A percentile compares a stretch with the other conserved stretches of the same genome.
Evolutionary conservation across 2,113 vertebrate genomes (phyloP).

Genomic region (Desmodus rotundus): DNA sequence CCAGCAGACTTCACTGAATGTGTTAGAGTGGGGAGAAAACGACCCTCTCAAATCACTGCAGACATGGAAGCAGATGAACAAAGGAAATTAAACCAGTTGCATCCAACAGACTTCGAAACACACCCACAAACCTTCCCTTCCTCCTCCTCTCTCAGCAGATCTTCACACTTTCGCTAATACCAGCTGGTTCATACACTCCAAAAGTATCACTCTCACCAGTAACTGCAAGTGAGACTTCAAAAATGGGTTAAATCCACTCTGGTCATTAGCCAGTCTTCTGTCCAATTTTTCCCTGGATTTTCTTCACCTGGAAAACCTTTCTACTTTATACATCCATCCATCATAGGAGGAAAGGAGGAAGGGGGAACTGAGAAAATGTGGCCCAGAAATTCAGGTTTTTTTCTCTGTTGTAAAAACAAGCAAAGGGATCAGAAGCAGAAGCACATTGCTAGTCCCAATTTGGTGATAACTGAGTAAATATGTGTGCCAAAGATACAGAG

Average conservation of each 20-base stretch:
- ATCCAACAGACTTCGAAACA: slow-evolving; percentile 70
- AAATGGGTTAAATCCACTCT: slow-evolving; percentile 58
- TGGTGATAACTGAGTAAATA: background rate
- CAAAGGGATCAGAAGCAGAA: background rate
- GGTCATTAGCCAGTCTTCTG: slow-evolving; percentile 50
- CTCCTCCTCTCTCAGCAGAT: slow-evolving; percentile 66
- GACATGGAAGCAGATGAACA: slow-evolving; percentile 55
- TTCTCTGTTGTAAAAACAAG: background rate
- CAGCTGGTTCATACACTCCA: slow-evolving; percentile 80
- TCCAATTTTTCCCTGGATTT: background rate
- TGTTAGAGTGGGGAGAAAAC: background rate
- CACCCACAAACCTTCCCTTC: slow-evolving; percentile 75
- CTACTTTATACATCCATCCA: background rate
- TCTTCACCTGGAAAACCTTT: slow-evolving; percentile 47
- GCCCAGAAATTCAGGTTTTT: background rate
- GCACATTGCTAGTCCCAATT: background rate
- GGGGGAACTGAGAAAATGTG: background rate
- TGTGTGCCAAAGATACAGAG: background rate
- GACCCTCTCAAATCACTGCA: slow-evolving; percentile 45
- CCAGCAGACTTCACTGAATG: slow-evolving; percentile 29
- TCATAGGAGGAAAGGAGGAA: background rate
- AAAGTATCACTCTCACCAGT: slow-evolving; percentile 69
- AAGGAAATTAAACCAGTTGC: slow-evolving; percentile 63
- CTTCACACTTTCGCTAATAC: slow-evolving; percentile 82
- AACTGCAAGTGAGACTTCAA: slow-evolving; percentile 75